phyloP scores from a whole-genome alignment of 1,140 invertebrate species.

The Panagrolaimus sp. region DNA sequence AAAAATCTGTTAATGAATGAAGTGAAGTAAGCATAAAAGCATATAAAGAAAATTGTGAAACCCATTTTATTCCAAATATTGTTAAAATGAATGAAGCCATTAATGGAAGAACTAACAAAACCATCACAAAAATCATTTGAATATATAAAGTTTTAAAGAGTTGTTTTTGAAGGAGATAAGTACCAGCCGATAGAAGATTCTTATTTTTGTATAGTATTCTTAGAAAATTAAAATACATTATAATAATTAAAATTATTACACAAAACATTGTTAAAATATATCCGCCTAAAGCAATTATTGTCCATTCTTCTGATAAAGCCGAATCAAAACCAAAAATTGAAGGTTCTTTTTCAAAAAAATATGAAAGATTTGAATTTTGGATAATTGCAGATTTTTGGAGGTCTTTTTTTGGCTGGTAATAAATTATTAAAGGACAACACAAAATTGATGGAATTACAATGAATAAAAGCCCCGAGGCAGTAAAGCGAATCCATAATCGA shows the following conservation, averaged over 20 bases:
- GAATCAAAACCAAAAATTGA: conserved; percentile 6
- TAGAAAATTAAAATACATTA: background rate
- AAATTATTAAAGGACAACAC: background rate
- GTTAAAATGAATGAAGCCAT: background rate
- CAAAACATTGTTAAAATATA: background rate
- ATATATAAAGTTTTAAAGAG: background rate
- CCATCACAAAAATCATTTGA: background rate
- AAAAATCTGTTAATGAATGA: background rate
- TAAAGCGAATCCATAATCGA: background rate
- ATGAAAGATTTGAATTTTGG: background rate
- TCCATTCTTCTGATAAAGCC: background rate
- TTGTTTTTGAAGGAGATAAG: background rate
- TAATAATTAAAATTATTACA: background rate
- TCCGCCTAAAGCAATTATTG: background rate
- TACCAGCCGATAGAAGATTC: background rate
- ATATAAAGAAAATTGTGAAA: background rate
- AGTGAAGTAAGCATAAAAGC: background rate
- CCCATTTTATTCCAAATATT: background rate
- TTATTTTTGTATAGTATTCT: background rate
- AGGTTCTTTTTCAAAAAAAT: background rate
- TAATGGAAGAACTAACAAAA: background rate
- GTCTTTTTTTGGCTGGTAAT: background rate
- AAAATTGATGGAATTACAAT: background rate
- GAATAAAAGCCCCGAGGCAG: background rate
- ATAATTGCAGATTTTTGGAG: background rate